Evolutionary conservation across 2,797 vertebrate genomes (phyloP).

Genomic region (Pangasius sanitwongsei): DNA sequence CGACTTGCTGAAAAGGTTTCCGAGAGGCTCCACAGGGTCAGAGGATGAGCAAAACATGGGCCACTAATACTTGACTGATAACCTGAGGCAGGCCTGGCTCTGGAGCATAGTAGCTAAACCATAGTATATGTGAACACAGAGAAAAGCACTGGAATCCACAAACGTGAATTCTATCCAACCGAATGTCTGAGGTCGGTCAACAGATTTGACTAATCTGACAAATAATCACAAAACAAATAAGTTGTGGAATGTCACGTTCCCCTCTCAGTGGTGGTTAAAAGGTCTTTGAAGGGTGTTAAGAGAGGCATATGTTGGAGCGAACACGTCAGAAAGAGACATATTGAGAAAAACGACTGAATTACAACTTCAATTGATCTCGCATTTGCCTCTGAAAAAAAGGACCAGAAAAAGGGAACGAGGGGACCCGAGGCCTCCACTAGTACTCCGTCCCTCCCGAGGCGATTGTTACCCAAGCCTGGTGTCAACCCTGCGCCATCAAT

Average conservation of each 20-base stretch:
- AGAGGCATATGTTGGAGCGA: conserved; percentile 72
- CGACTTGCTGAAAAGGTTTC: conserved; percentile 77
- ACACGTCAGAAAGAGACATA: conserved; percentile 76
- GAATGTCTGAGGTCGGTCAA: conserved; percentile 65
- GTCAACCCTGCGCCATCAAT: conserved; percentile 83
- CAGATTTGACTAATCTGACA: conserved; percentile 69
- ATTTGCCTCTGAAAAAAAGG: conserved; percentile 77
- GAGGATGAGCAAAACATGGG: conserved; percentile 63
- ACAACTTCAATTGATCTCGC: conserved; percentile 77
- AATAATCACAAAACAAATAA: conserved; percentile 66
- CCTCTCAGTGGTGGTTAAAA: conserved; percentile 53
- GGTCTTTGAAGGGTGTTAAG: conserved; percentile 66
- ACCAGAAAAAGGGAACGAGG: conserved; percentile 72
- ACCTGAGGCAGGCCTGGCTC: conserved; percentile 60
- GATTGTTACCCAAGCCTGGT: conserved; percentile 82
- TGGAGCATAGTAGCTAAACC: background rate
- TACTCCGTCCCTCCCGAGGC: conserved; percentile 76
- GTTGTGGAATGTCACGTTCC: conserved; percentile 52
- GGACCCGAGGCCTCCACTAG: conserved; percentile 75
- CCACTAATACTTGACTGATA: conserved; percentile 63
- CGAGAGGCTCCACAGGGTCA: conserved; percentile 74
- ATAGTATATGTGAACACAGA: background rate
- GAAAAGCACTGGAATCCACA: conserved; percentile 40
- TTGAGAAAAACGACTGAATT: conserved; percentile 81
- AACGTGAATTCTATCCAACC: conserved; percentile 61